Base-by-base conservation (phyloP, 2,888 invertebrate genomes). In the Portevinia maculata region DNA sequence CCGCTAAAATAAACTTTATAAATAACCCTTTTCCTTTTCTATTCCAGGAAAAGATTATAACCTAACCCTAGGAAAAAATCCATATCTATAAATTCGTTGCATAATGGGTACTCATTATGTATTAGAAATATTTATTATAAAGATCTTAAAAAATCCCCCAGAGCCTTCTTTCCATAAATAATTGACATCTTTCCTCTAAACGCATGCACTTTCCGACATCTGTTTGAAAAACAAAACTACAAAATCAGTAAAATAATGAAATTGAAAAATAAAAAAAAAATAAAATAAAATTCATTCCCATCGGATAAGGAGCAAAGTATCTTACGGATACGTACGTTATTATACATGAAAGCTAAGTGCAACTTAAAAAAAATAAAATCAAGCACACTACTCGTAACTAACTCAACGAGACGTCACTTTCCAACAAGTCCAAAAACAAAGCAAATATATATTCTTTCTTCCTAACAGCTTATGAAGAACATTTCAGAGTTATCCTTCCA, bases 321-420 rank as follows among this genome's bases (percentile, higher is more conserved):
- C 50, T 59, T 28, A 34, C 44, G 9, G 41, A 48, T 64, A 55
- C 17, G 55, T 52, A 7, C 41, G 6, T 52, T 30, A 15, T 32
- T 8, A 21, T 41, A 50, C 39, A 48, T 50, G 13, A 74, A 65
- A 74, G 50, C 34, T 65, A 74, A 74, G 74, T 74, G 57, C 57
- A 67, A 67, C 30, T 30, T n/a, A 64, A 50, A 50, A 41, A 44
- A 41, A 11, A 65, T 21, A 19, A 65, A 15, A 37, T 19, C 8
- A 64, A 64, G 24, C n/a, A 48, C 2, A 24, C 24, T n/a, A n/a
- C n/a, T n/a, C n/a, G n/a, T n/a, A n/a, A n/a, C 46, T 32, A 32
- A 19, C 34, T 24, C 48, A 64, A 41, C 28, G 39, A 52, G 32
- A 53, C 53, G 46, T 53, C 60, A 53, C 44, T 60, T 21, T 13